phyloP scores from a whole-genome alignment of 2,797 vertebrate species.

The Typhlichthys eigenmanni region DNA sequence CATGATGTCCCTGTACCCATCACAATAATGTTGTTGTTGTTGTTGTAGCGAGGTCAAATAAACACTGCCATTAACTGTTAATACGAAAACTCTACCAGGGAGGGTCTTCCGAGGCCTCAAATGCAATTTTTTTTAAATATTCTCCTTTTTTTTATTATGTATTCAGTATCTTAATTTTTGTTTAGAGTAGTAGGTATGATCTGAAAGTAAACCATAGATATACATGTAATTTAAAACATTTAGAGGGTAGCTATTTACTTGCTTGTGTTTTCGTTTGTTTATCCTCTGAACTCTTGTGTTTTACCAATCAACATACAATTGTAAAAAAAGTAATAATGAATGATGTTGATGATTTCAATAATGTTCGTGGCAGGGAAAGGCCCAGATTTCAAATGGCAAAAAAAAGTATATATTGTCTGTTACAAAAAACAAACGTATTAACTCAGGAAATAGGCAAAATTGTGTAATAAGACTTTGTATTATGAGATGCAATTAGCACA shows the following conservation, averaged over 20 bases:
- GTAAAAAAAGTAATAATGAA: slow-evolving; percentile 89
- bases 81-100: slow-evolving; percentile 92
- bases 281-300: slow-evolving; percentile 85
- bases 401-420: slow-evolving; percentile 86
- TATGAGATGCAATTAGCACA: slow-evolving; percentile 81
- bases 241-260: slow-evolving; percentile 80
- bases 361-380: slow-evolving; percentile 90
- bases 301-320: slow-evolving; percentile 92
- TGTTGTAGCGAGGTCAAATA: slow-evolving; percentile 74
- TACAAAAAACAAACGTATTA: slow-evolving; percentile 79
- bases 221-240: slow-evolving; percentile 92
- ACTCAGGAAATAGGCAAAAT: slow-evolving; percentile 85
- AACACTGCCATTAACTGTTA: slow-evolving; percentile 99
- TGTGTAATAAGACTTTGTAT: slow-evolving; percentile 82
- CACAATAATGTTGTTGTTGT: slow-evolving; percentile 75
- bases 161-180: slow-evolving; percentile 87
- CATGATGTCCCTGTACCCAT: slow-evolving; percentile 52
- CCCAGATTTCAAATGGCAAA: slow-evolving; percentile 96
- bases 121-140: slow-evolving; percentile 89
- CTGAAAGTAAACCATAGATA: slow-evolving; percentile 84
- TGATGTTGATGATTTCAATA: slow-evolving; percentile 81
- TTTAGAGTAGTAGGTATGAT: slow-evolving; percentile 83
- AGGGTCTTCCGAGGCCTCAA: slow-evolving; percentile 96
- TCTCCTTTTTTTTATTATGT: slow-evolving; percentile 77
- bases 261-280: slow-evolving; percentile 67